Evolutionary conservation across 2,113 vertebrate genomes (phyloP).

Genomic region (Motacilla alba): DNA sequence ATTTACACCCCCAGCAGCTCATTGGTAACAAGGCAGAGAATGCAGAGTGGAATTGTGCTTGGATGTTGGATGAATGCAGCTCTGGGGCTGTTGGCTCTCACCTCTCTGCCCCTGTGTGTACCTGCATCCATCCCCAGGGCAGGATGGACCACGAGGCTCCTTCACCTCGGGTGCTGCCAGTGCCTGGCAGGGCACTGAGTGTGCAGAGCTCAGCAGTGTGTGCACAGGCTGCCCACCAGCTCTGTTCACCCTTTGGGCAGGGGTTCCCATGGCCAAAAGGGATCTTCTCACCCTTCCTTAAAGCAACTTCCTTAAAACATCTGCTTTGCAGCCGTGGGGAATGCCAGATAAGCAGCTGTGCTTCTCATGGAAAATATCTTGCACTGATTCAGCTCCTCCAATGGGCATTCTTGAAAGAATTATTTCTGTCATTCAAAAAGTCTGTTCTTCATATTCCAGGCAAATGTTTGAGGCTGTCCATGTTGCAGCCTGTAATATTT

Average conservation of each 20-base stretch:
- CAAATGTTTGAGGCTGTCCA: not conserved
- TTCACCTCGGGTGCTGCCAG: fast-evolving
- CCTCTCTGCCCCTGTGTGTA: not conserved
- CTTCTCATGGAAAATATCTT: not conserved
- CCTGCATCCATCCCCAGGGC: not conserved
- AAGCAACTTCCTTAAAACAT: not conserved
- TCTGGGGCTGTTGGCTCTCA: not conserved
- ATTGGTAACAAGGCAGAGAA: not conserved
- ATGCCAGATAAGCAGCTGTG: not conserved
- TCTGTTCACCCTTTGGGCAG: not conserved
- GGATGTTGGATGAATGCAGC: not conserved
- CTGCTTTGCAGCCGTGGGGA: not conserved
- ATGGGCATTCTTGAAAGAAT: too few species aligned
- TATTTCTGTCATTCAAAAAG: too few species aligned
- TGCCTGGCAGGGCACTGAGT: not conserved
- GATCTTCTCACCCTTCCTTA: not conserved
- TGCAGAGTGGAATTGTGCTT: not conserved
- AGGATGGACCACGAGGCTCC: not conserved
- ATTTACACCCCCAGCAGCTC: not conserved
- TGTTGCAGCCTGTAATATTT: not conserved
- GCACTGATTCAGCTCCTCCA: not conserved
- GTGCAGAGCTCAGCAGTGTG: not conserved
- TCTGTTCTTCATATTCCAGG: not conserved
- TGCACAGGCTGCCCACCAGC: not conserved
- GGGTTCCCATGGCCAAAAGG: not conserved